Percentiles rank a stretch among this genome's conserved stretches.
These are phyloP conservation scores for Myotis lucifugus DNA, from an alignment of 2,113 vertebrate genomes.

Conservation along the genomic window DNA sequence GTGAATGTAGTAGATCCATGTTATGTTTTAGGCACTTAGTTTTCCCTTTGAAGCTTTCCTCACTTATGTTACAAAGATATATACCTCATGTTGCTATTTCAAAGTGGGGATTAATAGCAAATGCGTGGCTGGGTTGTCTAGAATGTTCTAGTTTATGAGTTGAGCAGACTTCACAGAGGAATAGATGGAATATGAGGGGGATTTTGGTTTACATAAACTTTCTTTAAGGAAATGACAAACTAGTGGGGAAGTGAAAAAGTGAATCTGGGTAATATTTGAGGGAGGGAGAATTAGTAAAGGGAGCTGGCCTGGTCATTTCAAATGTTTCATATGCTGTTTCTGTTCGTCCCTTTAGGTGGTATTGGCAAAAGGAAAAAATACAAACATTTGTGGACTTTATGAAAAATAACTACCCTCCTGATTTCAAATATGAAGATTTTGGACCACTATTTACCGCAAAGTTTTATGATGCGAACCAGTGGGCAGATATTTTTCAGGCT, in stretches of 20 bases:
- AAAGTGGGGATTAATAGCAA: background rate
- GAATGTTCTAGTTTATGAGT: background rate
- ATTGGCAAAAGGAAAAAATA: slow-evolving; percentile 90
- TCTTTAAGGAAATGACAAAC: background rate
- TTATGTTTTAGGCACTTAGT: background rate
- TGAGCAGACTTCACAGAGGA: background rate
- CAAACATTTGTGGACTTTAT: slow-evolving; percentile 91
- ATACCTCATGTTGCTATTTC: background rate
- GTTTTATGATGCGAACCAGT: slow-evolving; percentile 92
- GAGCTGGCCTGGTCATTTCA: background rate
- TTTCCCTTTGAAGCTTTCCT: background rate
- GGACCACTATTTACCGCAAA: slow-evolving; percentile 92
- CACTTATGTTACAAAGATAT: background rate
- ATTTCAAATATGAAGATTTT: slow-evolving; percentile 94
- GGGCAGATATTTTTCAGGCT: slow-evolving; percentile 91
- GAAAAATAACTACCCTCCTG: slow-evolving; percentile 92
- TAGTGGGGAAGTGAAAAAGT: background rate
- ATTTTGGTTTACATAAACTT: background rate
- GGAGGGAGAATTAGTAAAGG: background rate
- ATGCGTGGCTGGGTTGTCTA: background rate
- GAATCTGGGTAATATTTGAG: background rate
- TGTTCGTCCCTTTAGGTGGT: slow-evolving; percentile 88
- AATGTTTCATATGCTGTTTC: background rate
- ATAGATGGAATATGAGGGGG: too few relatives aligned
- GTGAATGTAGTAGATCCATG: background rate